Percentiles rank a stretch among this genome's conserved stretches.
These are phyloP conservation scores for Spongia lamella DNA, from an alignment of 37 sponge, comb jelly and placozoan genomes.

Conservation along the genomic window DNA sequence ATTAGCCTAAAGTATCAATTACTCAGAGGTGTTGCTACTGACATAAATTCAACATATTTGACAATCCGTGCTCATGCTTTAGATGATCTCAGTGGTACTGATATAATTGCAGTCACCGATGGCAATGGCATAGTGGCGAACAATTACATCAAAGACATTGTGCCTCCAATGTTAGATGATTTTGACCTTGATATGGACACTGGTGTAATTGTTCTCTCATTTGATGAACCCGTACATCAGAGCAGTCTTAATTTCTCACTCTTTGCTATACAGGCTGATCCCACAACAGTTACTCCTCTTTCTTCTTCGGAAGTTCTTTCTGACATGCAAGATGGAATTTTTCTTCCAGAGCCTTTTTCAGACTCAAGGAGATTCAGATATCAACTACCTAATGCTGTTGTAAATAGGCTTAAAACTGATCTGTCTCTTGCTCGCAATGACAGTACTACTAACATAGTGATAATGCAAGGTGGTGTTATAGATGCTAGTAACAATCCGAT, in stretches of 20 bases:
- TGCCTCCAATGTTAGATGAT: slow-evolving; percentile 41
- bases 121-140: slow-evolving; percentile 37
- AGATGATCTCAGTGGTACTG: slow-evolving; percentile 44
- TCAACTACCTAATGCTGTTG: not conserved
- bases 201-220: slow-evolving; percentile 59
- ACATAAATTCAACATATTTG: slow-evolving; percentile 29
- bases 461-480: slow-evolving; percentile 14
- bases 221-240: slow-evolving; percentile 41
- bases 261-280: slow-evolving; percentile 23
- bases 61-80: slow-evolving; percentile 69
- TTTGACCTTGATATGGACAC: slow-evolving; percentile 72
- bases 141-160: slow-evolving; percentile 50
- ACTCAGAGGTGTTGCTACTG: slow-evolving; percentile 36
- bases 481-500: slow-evolving; percentile 44
- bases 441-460: slow-evolving; percentile 3
- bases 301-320: no score
- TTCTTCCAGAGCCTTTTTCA: no score
- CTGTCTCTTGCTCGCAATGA: not conserved
- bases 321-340: no score
- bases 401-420: not conserved
- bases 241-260: slow-evolving; percentile 16
- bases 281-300: not conserved
- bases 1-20: slow-evolving; percentile 32
- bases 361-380: not conserved
- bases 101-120: slow-evolving; percentile 68